Percentiles rank a stretch among this genome's conserved stretches.
phyloP scores from a whole-genome alignment of 2,888 invertebrate species.

The Heliothis peltigera region DNA sequence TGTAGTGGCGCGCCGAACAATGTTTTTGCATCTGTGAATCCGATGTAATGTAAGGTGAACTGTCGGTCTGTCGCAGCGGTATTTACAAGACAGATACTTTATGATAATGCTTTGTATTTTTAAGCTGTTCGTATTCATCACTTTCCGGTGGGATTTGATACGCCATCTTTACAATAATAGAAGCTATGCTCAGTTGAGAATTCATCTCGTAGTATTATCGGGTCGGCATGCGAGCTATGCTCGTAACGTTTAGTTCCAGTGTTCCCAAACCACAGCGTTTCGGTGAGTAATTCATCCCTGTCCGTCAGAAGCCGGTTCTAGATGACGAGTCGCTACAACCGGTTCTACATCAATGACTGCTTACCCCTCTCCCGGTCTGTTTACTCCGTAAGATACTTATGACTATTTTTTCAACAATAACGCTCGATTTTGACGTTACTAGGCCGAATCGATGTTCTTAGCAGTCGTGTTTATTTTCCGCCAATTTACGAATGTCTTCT shows the following conservation, averaged over 20 bases:
- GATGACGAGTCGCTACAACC: conserved; percentile 76
- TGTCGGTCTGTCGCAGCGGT: conserved; percentile 35
- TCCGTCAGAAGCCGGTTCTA: conserved; percentile 82
- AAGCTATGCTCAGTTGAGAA: conserved; percentile 29
- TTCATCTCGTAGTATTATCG: conserved; percentile 24
- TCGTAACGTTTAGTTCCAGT: conserved; percentile 60
- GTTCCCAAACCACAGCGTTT: conserved; percentile 75
- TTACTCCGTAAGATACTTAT: conserved; percentile 75
- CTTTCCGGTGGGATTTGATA: conserved; percentile 14
- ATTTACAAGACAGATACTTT: conserved; percentile 42
- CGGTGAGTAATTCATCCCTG: conserved; percentile 84
- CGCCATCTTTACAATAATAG: conserved; percentile 13
- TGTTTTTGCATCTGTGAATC: conserved; percentile 79
- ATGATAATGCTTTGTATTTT: conserved; percentile 32
- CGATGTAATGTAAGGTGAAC: conserved; percentile 50
- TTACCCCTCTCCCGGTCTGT: conserved; percentile 78
- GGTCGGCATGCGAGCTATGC: conserved; percentile 60
- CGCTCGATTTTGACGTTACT: conserved; percentile 81
- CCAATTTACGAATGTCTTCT: conserved; percentile 4
- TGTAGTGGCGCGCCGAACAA: conserved; percentile 77
- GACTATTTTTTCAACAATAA: conserved; percentile 74
- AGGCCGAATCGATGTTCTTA: conserved; percentile 64
- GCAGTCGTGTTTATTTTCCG: conserved; percentile 28
- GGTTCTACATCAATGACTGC: conserved; percentile 88
- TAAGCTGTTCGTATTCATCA: conserved; percentile 11